A percentile compares a stretch with the other conserved stretches of the same genome.
These are phyloP conservation scores for Creontiades dilutus DNA, from an alignment of 2,888 invertebrate species.

Conservation along the genomic window DNA sequence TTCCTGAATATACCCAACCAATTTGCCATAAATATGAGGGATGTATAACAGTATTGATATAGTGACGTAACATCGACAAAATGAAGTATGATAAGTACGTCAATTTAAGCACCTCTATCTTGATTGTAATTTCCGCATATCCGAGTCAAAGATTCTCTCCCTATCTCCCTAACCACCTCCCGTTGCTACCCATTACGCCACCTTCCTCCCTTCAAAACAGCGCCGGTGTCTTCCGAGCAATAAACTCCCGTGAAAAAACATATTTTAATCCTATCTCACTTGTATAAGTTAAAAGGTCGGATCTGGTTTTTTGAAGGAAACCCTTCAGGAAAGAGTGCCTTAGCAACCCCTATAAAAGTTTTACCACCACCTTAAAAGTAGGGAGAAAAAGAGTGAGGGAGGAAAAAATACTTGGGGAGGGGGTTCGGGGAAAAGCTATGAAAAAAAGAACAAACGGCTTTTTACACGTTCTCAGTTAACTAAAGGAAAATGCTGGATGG, in stretches of 20 bases:
- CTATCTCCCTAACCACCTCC: not conserved
- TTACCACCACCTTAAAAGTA: constrained; percentile 37
- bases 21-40: too few relatives aligned
- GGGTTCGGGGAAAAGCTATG: constrained; percentile 56
- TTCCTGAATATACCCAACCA: too few relatives aligned
- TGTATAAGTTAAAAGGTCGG: constrained; percentile 37
- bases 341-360: constrained; percentile 59
- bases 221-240: not conserved
- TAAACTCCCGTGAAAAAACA: constrained; percentile 37
- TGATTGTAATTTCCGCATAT: too few relatives aligned
- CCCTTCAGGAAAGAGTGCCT: constrained; percentile 4
- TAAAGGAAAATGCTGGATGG: constrained; percentile 38
- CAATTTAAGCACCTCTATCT: too few relatives aligned
- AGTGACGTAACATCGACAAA: too few relatives aligned
- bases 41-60: too few relatives aligned
- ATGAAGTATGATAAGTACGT: too few relatives aligned
- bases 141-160: too few relatives aligned
- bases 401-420: not conserved
- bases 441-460: constrained; percentile 65
- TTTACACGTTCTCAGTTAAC: constrained; percentile 69
- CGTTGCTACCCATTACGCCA: too few relatives aligned
- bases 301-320: constrained; percentile 45
- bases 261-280: constrained; percentile 60
- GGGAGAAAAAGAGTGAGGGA: constrained; percentile 51
- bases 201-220: too few relatives aligned